A percentile compares a stretch with the other conserved stretches of the same genome.
Conservation (phyloP, 2,888 invertebrate genomes). For the Tromatobia lineatoria region DNA sequence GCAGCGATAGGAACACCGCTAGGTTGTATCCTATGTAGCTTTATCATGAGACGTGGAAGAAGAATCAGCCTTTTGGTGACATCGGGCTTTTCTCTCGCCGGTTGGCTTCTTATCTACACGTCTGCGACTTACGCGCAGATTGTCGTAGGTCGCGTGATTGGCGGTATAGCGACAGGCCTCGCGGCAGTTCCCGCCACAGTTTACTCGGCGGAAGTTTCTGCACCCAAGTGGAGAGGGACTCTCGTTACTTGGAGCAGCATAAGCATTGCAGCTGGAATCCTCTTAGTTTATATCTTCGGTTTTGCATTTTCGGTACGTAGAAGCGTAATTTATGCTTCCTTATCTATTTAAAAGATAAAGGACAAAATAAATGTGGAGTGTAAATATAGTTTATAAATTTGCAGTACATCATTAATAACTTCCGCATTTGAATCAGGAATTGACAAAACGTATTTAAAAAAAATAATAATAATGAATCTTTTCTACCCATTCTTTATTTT, state of each 20-base stretch:
- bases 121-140: conserved; percentile 83
- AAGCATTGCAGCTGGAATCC: conserved; percentile 86
- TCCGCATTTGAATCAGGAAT: too few relatives aligned
- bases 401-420: too few relatives aligned
- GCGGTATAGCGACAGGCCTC: conserved; percentile 87
- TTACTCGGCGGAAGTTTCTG: conserved; percentile 87
- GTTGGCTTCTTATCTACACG: conserved; percentile 86
- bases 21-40: conserved; percentile 86
- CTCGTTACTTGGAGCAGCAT: conserved; percentile 87
- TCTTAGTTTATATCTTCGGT: conserved; percentile 87
- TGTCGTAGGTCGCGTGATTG: conserved; percentile 85
- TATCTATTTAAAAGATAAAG: background rate
- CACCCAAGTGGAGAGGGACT: conserved; percentile 85
- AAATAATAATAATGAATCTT: too few relatives aligned
- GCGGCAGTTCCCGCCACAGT: conserved; percentile 87
- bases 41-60: conserved; percentile 87
- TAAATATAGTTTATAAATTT: too few relatives aligned
- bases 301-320: conserved; percentile 85
- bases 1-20: conserved; percentile 87
- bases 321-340: background rate
- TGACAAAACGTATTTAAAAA: too few relatives aligned
- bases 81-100: conserved; percentile 86
- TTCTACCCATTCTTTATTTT: too few relatives aligned
- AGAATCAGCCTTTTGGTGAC: conserved; percentile 85
- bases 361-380: background rate